Percentiles rank a stretch among this genome's conserved stretches.
Evolutionary conservation across 2,888 invertebrate species (phyloP).

Genomic region (Apamea crenata): DNA sequence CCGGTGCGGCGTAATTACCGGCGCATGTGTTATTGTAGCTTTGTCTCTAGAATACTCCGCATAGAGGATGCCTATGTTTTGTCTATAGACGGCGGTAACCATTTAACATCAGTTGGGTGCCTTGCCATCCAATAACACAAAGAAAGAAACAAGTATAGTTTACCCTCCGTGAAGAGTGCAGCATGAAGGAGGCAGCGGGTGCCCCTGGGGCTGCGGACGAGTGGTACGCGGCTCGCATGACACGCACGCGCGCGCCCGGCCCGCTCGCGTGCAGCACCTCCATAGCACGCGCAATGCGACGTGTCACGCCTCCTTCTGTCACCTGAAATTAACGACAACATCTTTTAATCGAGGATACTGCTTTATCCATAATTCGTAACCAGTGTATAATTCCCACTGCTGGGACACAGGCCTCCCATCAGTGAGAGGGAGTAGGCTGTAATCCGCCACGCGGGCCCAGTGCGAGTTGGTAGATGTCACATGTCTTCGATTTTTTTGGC

Average conservation of each 20-base stretch:
- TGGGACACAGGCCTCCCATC: not conserved
- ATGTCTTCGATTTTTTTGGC: not conserved
- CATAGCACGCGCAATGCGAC: slow-evolving; percentile 90
- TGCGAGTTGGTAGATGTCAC: not conserved
- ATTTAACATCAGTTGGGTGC: not conserved
- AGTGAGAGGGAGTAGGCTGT: not conserved
- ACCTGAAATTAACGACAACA: slow-evolving; percentile 75
- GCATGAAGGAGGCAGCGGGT: slow-evolving; percentile 85
- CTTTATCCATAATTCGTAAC: not conserved
- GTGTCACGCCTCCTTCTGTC: slow-evolving; percentile 87
- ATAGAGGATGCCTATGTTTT: not conserved
- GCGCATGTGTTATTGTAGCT: not conserved
- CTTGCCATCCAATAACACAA: not conserved
- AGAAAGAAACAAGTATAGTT: slow-evolving; percentile 21
- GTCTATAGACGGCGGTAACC: not conserved
- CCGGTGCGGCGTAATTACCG: not conserved
- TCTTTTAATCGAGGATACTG: not conserved
- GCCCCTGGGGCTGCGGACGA: slow-evolving; percentile 84
- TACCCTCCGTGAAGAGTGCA: slow-evolving; percentile 87
- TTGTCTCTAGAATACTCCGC: not conserved
- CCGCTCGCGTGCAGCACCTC: slow-evolving; percentile 93
- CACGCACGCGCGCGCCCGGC: slow-evolving; percentile 92
- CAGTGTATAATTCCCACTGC: not conserved
- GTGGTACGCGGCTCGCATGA: slow-evolving; percentile 92
- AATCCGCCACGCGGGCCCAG: not conserved